Evolutionary conservation across 2,888 invertebrate species (phyloP), one percentile per base, ranked within the genome.

Genomic region (Platycheirus rosarum): DNA sequence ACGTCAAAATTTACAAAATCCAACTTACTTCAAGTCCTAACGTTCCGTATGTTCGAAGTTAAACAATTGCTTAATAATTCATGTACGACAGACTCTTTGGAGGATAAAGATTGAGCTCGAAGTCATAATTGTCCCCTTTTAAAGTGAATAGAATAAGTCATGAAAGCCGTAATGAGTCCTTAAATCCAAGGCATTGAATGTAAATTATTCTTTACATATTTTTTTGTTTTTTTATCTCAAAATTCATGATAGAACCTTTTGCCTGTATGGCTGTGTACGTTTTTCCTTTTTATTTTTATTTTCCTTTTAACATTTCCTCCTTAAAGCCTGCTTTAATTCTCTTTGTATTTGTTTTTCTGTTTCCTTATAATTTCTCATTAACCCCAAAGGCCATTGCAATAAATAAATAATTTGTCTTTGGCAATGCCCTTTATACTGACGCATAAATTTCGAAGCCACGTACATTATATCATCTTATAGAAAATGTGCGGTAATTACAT

Each of bases 361-460:
- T 62, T 53, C 46, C 29, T 35, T 66, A 29, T 60, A 51, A 51
- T 46, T 23, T 57, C 40, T 40, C 57, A 40, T 75, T 66, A 71
- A 7, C 68, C 66, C 82, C 68, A 29, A 63, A 55, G 71, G 82
- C 49, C 46, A 77, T 63, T 57, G 68, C 44, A 71, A 77, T 82
- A 77, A 82, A 82, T 82, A 82, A 82, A 71, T 82, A 68, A 82
- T 80, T 55, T 82, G 71, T 77, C 65, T n/a, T n/a, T n/a, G n/a
- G n/a, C n/a, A n/a, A n/a, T n/a, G n/a, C n/a, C n/a, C n/a, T 42
- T 70, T 18, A 40, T 44, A 9, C 18, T 46, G 49, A 26, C 60
- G 60, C 63, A 71, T 26, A 48, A 60, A 57, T 29, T 16, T 62
- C 14, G 20, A 53, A 32, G 16, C 18, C 32, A 49, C 40, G 62